These are phyloP conservation scores for Chymomyza amoena DNA, from an alignment of 2,888 invertebrate species.

Conservation along the genomic window DNA sequence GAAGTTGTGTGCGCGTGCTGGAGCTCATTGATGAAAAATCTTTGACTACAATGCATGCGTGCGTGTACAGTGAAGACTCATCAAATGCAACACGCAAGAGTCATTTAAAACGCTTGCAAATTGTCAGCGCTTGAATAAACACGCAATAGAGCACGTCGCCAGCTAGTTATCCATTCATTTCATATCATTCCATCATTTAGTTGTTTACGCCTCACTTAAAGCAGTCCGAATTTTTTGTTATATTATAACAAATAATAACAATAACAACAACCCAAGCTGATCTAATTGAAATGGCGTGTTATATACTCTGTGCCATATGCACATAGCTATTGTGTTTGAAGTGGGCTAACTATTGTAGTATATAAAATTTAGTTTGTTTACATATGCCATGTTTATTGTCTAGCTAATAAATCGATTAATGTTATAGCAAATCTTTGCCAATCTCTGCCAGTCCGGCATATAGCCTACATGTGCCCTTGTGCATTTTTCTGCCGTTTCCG, in stretches of 20 bases:
- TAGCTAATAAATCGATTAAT: constrained; percentile 52
- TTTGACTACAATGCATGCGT: constrained; percentile 30
- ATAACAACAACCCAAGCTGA: not conserved
- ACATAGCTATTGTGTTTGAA: constrained; percentile 2
- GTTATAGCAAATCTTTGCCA: constrained; percentile 49
- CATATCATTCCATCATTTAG: not conserved
- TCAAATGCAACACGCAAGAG: constrained; percentile 33
- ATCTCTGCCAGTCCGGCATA: not conserved
- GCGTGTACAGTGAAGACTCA: constrained; percentile 52
- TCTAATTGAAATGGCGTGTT: not conserved
- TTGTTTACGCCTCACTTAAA: constrained; percentile 1
- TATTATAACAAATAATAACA: not conserved
- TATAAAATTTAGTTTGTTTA: not conserved
- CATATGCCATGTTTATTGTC: constrained; percentile 23
- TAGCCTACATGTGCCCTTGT: constrained; percentile 31
- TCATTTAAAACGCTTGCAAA: constrained; percentile 32
- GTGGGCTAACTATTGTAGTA: constrained; percentile 17
- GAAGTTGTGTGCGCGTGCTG: constrained; percentile 54
- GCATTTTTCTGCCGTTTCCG: constrained; percentile 43
- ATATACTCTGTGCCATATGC: not conserved
- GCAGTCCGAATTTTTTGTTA: not conserved
- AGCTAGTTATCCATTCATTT: not conserved
- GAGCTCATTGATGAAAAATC: constrained; percentile 63
- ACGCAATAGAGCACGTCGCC: constrained; percentile 30
- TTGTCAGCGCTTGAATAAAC: constrained; percentile 49